Evolutionary conservation across 2,888 invertebrate species (phyloP), one percentile per base, ranked within the genome.

Genomic region (Parasteatoda lunata): DNA sequence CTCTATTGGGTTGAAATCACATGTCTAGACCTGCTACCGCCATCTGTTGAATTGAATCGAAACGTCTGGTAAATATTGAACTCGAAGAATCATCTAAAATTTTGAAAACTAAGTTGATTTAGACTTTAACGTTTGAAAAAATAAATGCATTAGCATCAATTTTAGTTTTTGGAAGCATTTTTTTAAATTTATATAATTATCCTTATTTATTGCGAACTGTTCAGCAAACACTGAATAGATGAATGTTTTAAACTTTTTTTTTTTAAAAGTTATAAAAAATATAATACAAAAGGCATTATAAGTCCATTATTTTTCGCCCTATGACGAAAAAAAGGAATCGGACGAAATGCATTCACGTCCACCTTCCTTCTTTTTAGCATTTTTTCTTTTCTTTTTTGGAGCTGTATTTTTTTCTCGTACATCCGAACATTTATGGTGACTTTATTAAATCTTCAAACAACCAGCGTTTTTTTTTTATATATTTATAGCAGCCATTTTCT

Each of bases 371-470:
- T 45, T 66, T 79, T 49, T 65, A 48, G 52, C 71, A 70, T 70
- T 78, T 70, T 48, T 66, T 54, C 66, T 30, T 54, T 59, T 51
- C 52, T 45, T 51, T 72, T 80, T 72, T 72, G 4, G 48, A 8
- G 66, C 80, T 80, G 72, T 71, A 77, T 77, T 76, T 52, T 75
- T 59, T 48, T 64, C 76, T 64, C 9, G 66, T 77, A 86, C 80
- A 86, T 86, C 85, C 76, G 85, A 54, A 76, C 71, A 65, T 79
- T 86, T 80, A 86, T 81, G 80, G 80, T 66, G 80, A 86, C 76
- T 86, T 86, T 86, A 86, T 86, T 86, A 86, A 86, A 81, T 86
- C 85, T 86, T 86, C 72, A 54, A 77, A 84, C 77, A 77, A 84
- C 73, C 77, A 71, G 75, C 76, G 30, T 72, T 77, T 71, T 72